Evolutionary conservation across 2,888 invertebrate genomes (phyloP).

Genomic region (Rhingia campestris): DNA sequence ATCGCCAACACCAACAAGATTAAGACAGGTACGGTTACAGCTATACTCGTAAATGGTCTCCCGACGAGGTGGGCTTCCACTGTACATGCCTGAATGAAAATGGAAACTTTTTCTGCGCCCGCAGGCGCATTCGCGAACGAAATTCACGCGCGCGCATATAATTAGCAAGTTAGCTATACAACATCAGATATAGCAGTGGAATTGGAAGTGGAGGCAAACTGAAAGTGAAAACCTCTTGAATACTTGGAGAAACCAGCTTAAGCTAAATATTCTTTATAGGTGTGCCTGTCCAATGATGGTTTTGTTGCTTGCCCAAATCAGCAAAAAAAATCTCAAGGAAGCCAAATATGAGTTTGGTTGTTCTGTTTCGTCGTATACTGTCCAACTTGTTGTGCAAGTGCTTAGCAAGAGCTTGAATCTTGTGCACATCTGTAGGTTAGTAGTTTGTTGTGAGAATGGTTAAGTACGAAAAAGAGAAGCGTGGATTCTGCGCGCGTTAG

Average conservation of each 20-base stretch:
- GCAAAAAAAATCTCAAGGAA: conserved; percentile 2
- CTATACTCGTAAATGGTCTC: not conserved
- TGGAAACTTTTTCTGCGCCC: conserved; percentile 49
- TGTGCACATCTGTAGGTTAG: conserved; percentile 45
- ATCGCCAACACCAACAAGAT: conserved; percentile 5
- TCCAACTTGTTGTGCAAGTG: conserved; percentile 33
- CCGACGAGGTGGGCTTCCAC: conserved; percentile 26
- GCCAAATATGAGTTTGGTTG: conserved; percentile 26
- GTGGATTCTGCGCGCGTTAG: conserved; percentile 6
- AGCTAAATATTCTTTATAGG: conserved; percentile 41
- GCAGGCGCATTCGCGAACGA: conserved; percentile 42
- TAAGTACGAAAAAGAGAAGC: not conserved
- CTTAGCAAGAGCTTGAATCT: conserved; percentile 20
- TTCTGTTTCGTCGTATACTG: conserved; percentile 14
- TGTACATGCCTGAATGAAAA: conserved; percentile 49
- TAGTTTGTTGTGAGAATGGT: conserved; percentile 38
- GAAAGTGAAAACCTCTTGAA: conserved; percentile 58
- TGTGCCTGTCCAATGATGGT: conserved; percentile 37
- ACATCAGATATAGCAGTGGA: not conserved
- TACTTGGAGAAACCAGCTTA: conserved; percentile 51
- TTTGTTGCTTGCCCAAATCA: conserved; percentile 32
- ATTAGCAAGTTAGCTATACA: conserved; percentile 31
- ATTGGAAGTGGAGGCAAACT: conserved; percentile 17
- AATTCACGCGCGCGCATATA: conserved; percentile 55
- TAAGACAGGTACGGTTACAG: conserved; percentile 11